These are phyloP conservation scores for Gobionotothen gibberifrons DNA, from an alignment of 2,797 vertebrate species.

Conservation along the genomic window DNA sequence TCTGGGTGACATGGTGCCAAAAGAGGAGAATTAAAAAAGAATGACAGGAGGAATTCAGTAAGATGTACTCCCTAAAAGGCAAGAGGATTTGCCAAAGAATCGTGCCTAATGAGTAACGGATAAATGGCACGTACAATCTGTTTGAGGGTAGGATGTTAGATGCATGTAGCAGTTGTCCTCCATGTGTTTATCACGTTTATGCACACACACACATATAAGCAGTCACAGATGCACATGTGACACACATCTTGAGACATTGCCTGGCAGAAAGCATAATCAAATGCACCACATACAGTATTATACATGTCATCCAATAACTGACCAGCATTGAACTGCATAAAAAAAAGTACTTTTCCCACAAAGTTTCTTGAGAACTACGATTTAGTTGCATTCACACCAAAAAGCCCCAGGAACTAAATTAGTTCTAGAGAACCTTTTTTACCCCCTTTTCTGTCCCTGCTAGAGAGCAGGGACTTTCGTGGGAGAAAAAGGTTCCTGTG, in stretches of 20 bases:
- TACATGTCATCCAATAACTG: too few species aligned
- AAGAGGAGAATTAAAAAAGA: slow-evolving; percentile 17
- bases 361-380: too few species aligned
- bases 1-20: slow-evolving; percentile 51
- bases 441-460: too few species aligned
- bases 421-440: too few species aligned
- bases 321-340: too few species aligned
- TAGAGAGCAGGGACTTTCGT: too few species aligned
- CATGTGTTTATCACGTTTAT: slow-evolving; percentile 34
- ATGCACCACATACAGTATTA: not conserved
- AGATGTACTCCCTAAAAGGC: slow-evolving; percentile 62
- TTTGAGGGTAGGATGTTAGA: slow-evolving; percentile 75
- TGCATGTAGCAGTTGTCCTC: slow-evolving; percentile 58
- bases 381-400: too few species aligned
- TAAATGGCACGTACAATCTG: slow-evolving; percentile 67
- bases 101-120: slow-evolving; percentile 79
- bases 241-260: not conserved
- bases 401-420: too few species aligned
- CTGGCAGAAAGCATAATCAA: not conserved
- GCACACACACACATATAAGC: slow-evolving; percentile 26
- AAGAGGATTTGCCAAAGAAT: slow-evolving; percentile 77
- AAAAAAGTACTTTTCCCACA: too few species aligned
- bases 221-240: not conserved
- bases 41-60: slow-evolving; percentile 58
- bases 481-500: too few species aligned